Base-by-base conservation (phyloP, 2,797 vertebrate species). In the Dermochelys coriacea region DNA sequence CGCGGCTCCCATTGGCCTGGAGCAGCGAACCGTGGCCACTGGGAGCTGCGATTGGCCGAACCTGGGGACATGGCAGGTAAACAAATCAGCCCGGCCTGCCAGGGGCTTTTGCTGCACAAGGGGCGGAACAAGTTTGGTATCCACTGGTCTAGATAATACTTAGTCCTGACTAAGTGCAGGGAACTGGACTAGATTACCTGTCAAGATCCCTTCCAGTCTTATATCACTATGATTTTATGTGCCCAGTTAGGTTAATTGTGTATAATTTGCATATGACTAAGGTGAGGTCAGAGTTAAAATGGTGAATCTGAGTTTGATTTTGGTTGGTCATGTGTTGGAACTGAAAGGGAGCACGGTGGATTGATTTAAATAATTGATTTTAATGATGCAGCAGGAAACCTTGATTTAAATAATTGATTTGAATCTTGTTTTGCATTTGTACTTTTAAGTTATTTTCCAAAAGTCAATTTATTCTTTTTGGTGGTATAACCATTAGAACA, bases 281-380 rank as follows among this genome's bases (percentile, higher is more conserved):
- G 83, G 92, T 47, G 9, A 12, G 21, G 19, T 47, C 41, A 78
- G 57, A 84, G 12, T 41, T 80, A 14, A 4, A 0, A 6, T 21
- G 37, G 0, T 3, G 2, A 18, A 11, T 78, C 74, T 81, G 41
- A 55, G 74, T 12, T n/a, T 0, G 8, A 18, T 2, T 59, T 88
- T 14, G 83, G 41, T 27, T 27, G 16, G 27, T 2, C 4, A 12
- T 29, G 14, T 19, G 9, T 23, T 52, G 34, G 37, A 78, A 57
- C 14, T 71, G 80, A 82, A 50, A 64, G 61, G 31, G 16, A 64
- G 34, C 16, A 64, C 8, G 34, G 34, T n/a, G 16, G 34, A 64
- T n/a, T 64, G 34, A 61, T 61, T 18, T 61, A 61, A 34, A 15
- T 61, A 14, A 61, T 7, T 61, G 59, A 64, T 64, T 64, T 64